These are phyloP conservation scores for Orthosia cruda DNA, from an alignment of 2,888 invertebrate genomes.

Conservation along the genomic window DNA sequence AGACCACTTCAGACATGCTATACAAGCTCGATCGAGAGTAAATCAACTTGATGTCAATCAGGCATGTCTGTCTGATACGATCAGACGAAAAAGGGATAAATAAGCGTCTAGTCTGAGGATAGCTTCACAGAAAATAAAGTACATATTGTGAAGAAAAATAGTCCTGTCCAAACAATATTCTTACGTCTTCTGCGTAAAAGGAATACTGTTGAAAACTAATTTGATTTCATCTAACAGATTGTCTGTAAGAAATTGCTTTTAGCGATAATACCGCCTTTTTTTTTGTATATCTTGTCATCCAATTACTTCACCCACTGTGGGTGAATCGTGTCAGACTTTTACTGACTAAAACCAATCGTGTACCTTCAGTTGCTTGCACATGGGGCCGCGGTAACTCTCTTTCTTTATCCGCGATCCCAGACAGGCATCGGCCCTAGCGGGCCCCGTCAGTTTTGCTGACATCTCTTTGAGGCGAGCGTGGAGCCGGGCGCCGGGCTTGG, in stretches of 20 bases:
- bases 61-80: constrained; percentile 50
- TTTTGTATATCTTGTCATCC: no score
- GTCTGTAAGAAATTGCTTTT: constrained; percentile 5
- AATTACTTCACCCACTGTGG: no score
- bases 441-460: no score
- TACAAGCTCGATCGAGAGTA: constrained; percentile 39
- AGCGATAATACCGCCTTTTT: neutral
- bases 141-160: constrained; percentile 15
- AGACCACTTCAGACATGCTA: constrained; percentile 38
- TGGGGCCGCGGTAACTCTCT: no score
- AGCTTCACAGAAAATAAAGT: constrained; percentile 20
- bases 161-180: constrained; percentile 24
- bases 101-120: constrained; percentile 33
- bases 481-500: no score
- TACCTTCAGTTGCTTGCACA: no score
- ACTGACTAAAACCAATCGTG: no score
- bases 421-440: no score
- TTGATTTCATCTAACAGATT: constrained; percentile 16
- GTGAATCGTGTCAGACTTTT: no score
- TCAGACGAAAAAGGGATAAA: constrained; percentile 56
- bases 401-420: no score
- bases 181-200: constrained; percentile 1
- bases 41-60: constrained; percentile 60
- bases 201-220: constrained; percentile 20
- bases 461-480: no score